These are phyloP conservation scores for Seriola quinqueradiata DNA, from an alignment of 2,113 vertebrate genomes.

Conservation along the genomic window DNA sequence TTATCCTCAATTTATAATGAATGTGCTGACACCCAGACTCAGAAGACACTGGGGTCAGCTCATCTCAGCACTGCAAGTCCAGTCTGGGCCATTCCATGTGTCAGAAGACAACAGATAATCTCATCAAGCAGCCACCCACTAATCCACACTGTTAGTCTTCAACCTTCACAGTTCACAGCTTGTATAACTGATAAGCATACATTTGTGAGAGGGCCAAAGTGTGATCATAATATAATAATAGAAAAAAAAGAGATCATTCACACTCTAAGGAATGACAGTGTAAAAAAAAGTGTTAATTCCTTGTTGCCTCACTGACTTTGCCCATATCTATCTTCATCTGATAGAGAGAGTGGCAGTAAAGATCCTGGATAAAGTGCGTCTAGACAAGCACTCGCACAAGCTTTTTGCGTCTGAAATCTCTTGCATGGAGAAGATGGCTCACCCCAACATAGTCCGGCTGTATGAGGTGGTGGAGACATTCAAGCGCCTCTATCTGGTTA, in stretches of 20 bases:
- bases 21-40: slow-evolving; percentile 1
- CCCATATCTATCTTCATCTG: slow-evolving; percentile 11
- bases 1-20: background rate
- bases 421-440: slow-evolving; percentile 84
- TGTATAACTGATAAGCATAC: background rate
- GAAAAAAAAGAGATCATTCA: no score
- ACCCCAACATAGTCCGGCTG: slow-evolving; percentile 84
- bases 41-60: background rate
- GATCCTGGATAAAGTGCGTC: slow-evolving; percentile 79
- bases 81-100: slow-evolving; percentile 58
- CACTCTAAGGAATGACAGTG: background rate
- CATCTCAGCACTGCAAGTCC: slow-evolving; percentile 4
- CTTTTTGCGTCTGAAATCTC: slow-evolving; percentile 78
- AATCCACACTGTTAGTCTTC: slow-evolving; percentile 33
- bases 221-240: background rate
- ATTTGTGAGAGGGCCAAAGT: background rate
- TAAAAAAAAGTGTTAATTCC: background rate
- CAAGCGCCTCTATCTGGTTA: slow-evolving; percentile 80
- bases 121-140: slow-evolving; percentile 20
- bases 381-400: slow-evolving; percentile 63
- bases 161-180: background rate
- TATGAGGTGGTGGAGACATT: slow-evolving; percentile 85
- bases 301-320: slow-evolving; percentile 10
- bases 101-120: slow-evolving; percentile 56
- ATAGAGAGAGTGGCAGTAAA: slow-evolving; percentile 85